Conservation (phyloP, 2,888 invertebrate genomes). For the Megamerina dolium region DNA sequence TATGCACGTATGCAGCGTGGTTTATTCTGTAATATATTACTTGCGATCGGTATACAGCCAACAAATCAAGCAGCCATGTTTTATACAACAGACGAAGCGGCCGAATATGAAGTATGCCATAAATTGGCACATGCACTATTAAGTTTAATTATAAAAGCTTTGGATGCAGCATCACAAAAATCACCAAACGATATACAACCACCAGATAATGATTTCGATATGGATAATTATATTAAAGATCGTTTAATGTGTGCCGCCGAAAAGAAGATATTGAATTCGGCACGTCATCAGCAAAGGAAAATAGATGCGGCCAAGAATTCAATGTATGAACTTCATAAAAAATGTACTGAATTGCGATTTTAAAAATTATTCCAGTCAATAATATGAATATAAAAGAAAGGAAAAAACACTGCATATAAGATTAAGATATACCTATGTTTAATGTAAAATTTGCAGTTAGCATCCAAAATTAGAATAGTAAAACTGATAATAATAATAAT, state of each 20-base stretch:
- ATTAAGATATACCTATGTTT: too few species aligned
- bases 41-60: constrained; percentile 39
- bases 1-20: constrained; percentile 42
- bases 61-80: constrained; percentile 33
- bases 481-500: too few species aligned
- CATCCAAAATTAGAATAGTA: too few species aligned
- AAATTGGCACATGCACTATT: constrained; percentile 39
- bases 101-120: constrained; percentile 38
- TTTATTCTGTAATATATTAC: constrained; percentile 38
- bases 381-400: not conserved
- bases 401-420: not conserved
- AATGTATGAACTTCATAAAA: not conserved
- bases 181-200: constrained; percentile 26
- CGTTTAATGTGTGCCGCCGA: constrained; percentile 41
- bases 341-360: not conserved
- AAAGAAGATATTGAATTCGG: constrained; percentile 30
- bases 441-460: too few species aligned
- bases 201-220: constrained; percentile 30
- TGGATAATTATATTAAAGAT: constrained; percentile 40
- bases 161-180: constrained; percentile 34
- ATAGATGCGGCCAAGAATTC: not conserved
- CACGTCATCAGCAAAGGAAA: constrained; percentile 8
- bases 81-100: constrained; percentile 35
- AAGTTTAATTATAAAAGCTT: constrained; percentile 37
- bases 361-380: not conserved